phyloP scores from a whole-genome alignment of 2,113 vertebrate genomes.

The Pseudolaguvia tuberculata region DNA sequence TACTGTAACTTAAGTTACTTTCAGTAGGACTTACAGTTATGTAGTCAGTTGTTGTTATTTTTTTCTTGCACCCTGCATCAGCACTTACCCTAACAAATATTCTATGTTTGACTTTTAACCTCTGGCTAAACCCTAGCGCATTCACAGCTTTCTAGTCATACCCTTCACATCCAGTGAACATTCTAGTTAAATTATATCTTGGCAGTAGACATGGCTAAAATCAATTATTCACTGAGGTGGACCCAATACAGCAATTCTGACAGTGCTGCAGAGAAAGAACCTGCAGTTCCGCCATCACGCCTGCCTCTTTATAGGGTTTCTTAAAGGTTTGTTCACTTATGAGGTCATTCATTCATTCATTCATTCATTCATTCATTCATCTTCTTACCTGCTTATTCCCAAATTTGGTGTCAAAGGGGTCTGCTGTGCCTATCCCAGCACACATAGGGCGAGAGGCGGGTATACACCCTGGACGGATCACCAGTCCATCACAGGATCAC shows the following conservation, averaged over 20 bases:
- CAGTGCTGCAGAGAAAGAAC: neutral
- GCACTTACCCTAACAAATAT: neutral
- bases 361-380: no score
- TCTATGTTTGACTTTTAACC: neutral
- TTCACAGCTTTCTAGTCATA: conserved; percentile 13
- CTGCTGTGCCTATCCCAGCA: no score
- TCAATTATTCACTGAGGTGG: conserved; percentile 20
- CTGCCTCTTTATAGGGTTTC: neutral
- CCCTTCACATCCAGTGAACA: neutral
- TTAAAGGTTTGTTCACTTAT: no score
- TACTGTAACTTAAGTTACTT: neutral
- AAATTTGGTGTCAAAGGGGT: no score
- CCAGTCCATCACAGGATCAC: no score
- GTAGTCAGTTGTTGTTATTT: neutral
- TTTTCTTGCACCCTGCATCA: conserved; percentile 5
- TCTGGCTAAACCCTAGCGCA: neutral
- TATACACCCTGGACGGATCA: no score
- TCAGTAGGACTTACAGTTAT: neutral
- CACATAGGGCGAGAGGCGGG: no score
- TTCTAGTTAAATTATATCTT: conserved; percentile 24
- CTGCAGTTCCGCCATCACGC: neutral
- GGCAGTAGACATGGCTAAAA: conserved; percentile 9
- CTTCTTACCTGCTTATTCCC: no score
- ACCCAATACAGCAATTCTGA: conserved; percentile 11
- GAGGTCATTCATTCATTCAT: no score